Evolutionary conservation across 92 coral and sea anemone genomes (phyloP).

Genomic region (Epizoanthus stellaris): DNA sequence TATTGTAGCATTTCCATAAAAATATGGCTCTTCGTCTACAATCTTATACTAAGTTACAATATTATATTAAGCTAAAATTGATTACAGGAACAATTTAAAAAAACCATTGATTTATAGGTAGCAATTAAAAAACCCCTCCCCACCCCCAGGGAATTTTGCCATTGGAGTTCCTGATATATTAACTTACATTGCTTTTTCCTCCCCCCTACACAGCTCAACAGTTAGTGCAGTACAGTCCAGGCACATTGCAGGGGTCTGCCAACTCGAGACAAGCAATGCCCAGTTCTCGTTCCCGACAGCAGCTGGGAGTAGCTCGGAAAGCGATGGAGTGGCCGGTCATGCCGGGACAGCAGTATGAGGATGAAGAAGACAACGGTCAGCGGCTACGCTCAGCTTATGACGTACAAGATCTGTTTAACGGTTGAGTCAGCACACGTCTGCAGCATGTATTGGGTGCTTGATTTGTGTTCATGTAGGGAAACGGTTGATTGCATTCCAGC

Average conservation of each 20-base stretch:
- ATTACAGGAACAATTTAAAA: no score
- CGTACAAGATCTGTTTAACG: conserved; percentile 82
- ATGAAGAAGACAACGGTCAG: conserved; percentile 53
- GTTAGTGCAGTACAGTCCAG: conserved; percentile 78
- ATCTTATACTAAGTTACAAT: no score
- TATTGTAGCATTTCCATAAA: no score
- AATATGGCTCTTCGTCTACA: no score
- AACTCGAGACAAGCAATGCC: conserved; percentile 60
- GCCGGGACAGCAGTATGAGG: conserved; percentile 51
- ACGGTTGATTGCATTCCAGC: no score
- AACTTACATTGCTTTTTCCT: neutral
- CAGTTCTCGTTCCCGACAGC: conserved; percentile 56
- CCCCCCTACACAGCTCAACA: conserved; percentile 63
- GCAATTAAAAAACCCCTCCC: no score
- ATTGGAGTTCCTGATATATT: no score
- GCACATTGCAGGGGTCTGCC: conserved; percentile 57
- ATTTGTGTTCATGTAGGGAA: no score
- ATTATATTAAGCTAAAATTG: no score
- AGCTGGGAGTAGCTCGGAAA: conserved; percentile 65
- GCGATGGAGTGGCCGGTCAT: conserved; percentile 72
- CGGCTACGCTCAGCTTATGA: conserved; percentile 59
- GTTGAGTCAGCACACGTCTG: conserved; percentile 38
- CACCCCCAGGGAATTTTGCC: no score
- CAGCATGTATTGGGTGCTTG: no score
- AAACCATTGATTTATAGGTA: no score